phyloP scores from a whole-genome alignment of 2,797 vertebrate genomes.

The Phrynocephalus guinanensis region DNA sequence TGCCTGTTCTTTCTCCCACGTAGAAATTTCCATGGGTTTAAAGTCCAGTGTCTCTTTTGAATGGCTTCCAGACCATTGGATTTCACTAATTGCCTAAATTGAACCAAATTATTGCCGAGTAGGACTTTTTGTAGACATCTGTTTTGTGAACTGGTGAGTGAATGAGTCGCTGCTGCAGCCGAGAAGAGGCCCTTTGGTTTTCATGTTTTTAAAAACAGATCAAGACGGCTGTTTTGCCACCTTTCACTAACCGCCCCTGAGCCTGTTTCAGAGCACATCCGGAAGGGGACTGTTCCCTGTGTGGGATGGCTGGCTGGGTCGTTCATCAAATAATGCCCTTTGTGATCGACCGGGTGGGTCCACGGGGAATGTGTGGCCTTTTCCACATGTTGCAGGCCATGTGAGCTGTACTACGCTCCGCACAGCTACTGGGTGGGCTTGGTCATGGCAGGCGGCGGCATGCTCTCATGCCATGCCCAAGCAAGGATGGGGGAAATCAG shows the following conservation, averaged over 20 bases:
- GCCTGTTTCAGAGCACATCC: background rate
- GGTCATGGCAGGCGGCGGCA: background rate
- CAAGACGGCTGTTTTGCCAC: background rate
- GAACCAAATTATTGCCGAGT: background rate
- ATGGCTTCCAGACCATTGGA: background rate
- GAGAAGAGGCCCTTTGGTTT: background rate
- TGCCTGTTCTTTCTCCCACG: background rate
- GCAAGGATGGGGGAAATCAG: background rate
- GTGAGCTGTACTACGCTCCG: too few relatives aligned
- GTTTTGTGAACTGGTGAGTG: background rate
- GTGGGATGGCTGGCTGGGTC: too few relatives aligned
- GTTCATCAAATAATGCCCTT: background rate
- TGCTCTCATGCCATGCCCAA: background rate
- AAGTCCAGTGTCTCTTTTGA: background rate
- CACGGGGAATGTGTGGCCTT: background rate
- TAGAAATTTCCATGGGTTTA: background rate
- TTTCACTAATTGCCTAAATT: constrained; percentile 17
- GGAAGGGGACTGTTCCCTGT: background rate
- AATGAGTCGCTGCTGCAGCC: background rate
- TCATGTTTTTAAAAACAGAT: too few relatives aligned
- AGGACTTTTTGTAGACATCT: background rate
- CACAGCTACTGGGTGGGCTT: background rate
- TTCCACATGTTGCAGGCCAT: background rate
- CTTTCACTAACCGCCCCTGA: background rate
- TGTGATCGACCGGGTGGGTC: too few relatives aligned